A percentile compares a stretch with the other conserved stretches of the same genome.
Conservation (phyloP, 2,797 vertebrate species). For the Telmatherina bonti region DNA sequence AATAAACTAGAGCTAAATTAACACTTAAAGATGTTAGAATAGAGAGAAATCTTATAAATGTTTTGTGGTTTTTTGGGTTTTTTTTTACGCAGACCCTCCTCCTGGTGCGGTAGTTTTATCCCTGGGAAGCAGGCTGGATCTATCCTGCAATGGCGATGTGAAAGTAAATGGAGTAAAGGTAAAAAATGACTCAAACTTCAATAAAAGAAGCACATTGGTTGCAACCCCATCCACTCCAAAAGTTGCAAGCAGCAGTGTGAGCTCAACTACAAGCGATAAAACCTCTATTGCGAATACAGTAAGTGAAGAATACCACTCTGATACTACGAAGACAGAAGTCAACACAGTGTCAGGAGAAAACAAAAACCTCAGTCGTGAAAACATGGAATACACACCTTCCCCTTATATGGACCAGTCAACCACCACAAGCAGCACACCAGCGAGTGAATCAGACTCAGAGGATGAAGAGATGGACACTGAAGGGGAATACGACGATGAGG, state of each 20-base stretch:
- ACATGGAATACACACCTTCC: constrained; percentile 10
- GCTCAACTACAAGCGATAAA: not conserved
- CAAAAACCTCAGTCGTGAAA: not conserved
- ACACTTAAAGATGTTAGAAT: not conserved
- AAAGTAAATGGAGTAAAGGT: constrained; percentile 68
- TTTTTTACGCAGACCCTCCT: constrained; percentile 64
- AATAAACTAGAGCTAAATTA: not conserved
- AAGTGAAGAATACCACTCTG: not conserved
- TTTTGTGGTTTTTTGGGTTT: constrained; percentile 13
- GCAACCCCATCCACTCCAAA: constrained; percentile 4
- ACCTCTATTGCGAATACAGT: not conserved
- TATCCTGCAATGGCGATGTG: constrained; percentile 75
- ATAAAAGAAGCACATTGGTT: not conserved
- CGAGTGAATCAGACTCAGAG: constrained; percentile 1
- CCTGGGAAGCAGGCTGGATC: constrained; percentile 62
- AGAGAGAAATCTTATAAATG: not conserved
- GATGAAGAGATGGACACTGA: constrained; percentile 24
- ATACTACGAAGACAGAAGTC: not conserved
- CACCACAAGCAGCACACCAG: not conserved
- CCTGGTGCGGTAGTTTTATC: constrained; percentile 71
- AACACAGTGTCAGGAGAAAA: not conserved
- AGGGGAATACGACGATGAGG: constrained; percentile 49
- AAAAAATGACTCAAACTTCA: constrained; percentile 9
- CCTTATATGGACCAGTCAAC: constrained; percentile 18
- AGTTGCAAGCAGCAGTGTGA: not conserved